A percentile compares a stretch with the other conserved stretches of the same genome.
Evolutionary conservation across 2,888 invertebrate genomes (phyloP).

Genomic region (Tiliacea aurago): DNA sequence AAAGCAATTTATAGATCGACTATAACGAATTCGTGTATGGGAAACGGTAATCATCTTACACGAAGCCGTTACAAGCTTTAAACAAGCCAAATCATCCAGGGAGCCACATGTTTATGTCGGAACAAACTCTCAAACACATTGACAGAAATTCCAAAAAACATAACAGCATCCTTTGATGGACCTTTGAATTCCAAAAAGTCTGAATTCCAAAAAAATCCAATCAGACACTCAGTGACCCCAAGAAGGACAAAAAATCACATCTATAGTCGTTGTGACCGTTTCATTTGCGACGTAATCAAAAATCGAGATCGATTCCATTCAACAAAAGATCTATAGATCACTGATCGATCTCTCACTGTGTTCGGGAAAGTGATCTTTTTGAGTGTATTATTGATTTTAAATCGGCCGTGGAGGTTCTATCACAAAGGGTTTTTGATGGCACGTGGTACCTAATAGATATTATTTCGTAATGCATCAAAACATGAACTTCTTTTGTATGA

Average conservation of each 20-base stretch:
- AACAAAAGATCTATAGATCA: constrained; percentile 87
- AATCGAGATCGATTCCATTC: constrained; percentile 83
- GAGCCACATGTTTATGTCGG: constrained; percentile 7
- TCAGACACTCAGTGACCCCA: constrained; percentile 63
- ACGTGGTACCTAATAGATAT: constrained; percentile 54
- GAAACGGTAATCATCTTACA: neutral
- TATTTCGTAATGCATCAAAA: constrained; percentile 18
- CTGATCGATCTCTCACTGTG: constrained; percentile 88
- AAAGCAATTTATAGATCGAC: neutral
- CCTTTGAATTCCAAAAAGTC: constrained; percentile 39
- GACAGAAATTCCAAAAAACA: constrained; percentile 38
- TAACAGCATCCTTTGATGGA: constrained; percentile 57
- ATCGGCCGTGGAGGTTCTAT: constrained; percentile 81
- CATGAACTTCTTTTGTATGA: neutral
- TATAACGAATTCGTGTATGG: neutral
- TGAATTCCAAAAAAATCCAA: constrained; percentile 63
- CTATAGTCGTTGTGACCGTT: constrained; percentile 72
- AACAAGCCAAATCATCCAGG: neutral
- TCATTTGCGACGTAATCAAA: constrained; percentile 83
- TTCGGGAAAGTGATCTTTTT: constrained; percentile 85
- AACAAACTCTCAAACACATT: constrained; percentile 31
- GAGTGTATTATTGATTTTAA: constrained; percentile 87
- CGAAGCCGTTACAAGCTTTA: neutral
- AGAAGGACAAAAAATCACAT: constrained; percentile 69
- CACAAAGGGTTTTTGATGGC: constrained; percentile 73